Evolutionary conservation across 2,888 invertebrate species (phyloP).

Genomic region (Melanophora roralis): DNA sequence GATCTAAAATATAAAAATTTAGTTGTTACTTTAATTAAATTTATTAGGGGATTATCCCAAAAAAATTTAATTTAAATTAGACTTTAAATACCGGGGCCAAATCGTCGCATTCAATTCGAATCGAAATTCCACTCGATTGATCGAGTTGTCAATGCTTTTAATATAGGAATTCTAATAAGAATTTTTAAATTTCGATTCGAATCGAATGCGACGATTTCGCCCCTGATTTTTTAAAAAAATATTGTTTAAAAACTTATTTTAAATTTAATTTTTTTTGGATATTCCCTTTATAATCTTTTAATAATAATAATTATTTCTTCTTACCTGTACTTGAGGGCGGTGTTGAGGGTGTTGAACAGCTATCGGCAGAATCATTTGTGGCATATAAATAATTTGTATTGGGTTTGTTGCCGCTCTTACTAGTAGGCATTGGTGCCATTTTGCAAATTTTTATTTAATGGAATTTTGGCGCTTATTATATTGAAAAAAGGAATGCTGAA

Average conservation of each 20-base stretch:
- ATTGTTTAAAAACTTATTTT: no score
- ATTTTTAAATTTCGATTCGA: no score
- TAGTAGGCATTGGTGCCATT: slow-evolving; percentile 66
- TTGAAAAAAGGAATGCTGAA: slow-evolving; percentile 38
- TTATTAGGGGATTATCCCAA: no score
- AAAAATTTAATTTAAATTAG: no score
- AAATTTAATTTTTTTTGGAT: no score
- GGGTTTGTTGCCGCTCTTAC: slow-evolving; percentile 56
- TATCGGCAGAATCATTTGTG: slow-evolving; percentile 71
- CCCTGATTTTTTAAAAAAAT: no score
- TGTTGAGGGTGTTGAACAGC: slow-evolving; percentile 76
- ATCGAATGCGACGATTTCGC: no score
- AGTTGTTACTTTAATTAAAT: no score
- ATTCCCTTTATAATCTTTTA: neutral
- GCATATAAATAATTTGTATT: slow-evolving; percentile 63
- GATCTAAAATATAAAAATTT: slow-evolving; percentile 66
- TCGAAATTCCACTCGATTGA: no score
- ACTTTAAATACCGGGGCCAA: no score
- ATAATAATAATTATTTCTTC: neutral
- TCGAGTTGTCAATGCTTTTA: no score
- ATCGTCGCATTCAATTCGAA: no score
- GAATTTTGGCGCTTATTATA: slow-evolving; percentile 20
- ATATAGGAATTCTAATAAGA: neutral
- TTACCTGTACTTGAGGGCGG: slow-evolving; percentile 77
- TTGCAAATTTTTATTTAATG: slow-evolving; percentile 3